phyloP scores from a whole-genome alignment of 2,888 invertebrate genomes.

The Trichacis sp. region DNA sequence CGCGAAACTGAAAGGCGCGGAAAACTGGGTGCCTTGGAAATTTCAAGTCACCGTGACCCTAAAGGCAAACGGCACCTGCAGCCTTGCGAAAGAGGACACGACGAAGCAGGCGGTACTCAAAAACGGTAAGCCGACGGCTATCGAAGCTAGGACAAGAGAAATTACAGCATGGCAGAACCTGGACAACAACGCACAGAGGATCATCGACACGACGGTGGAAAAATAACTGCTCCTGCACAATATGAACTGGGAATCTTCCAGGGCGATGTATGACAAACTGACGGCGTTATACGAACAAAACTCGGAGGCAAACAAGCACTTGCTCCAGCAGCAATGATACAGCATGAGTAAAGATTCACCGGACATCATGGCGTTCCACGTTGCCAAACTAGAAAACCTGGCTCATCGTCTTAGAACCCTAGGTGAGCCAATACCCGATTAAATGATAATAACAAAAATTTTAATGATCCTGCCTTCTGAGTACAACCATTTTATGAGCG shows the following conservation, averaged over 20 bases:
- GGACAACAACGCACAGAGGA: constrained; percentile 19
- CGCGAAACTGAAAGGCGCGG: background rate
- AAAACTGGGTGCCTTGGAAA: constrained; percentile 35
- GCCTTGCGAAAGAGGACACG: constrained; percentile 3
- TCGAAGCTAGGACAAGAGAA: background rate
- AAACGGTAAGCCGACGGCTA: background rate
- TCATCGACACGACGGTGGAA: constrained; percentile 22
- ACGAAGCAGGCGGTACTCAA: background rate
- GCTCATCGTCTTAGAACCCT: constrained; percentile 24
- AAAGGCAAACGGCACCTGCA: constrained; percentile 9
- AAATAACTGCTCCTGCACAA: constrained; percentile 35
- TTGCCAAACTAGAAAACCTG: constrained; percentile 44
- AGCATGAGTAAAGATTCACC: constrained; percentile 26
- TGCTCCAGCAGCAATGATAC: constrained; percentile 45
- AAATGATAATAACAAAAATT: constrained; percentile 41
- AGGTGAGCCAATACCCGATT: constrained; percentile 32
- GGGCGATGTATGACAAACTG: constrained; percentile 52
- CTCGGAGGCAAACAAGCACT: constrained; percentile 43
- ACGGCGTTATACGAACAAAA: constrained; percentile 48
- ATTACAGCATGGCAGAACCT: constrained; percentile 17
- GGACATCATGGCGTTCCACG: constrained; percentile 40
- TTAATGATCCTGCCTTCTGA: constrained; percentile 38
- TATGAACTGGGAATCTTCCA: constrained; percentile 45
- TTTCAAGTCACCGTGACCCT: constrained; percentile 17
- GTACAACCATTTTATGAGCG: constrained; percentile 34